phyloP scores from a whole-genome alignment of 2,888 invertebrate species.

The Pterostichus madidus region DNA sequence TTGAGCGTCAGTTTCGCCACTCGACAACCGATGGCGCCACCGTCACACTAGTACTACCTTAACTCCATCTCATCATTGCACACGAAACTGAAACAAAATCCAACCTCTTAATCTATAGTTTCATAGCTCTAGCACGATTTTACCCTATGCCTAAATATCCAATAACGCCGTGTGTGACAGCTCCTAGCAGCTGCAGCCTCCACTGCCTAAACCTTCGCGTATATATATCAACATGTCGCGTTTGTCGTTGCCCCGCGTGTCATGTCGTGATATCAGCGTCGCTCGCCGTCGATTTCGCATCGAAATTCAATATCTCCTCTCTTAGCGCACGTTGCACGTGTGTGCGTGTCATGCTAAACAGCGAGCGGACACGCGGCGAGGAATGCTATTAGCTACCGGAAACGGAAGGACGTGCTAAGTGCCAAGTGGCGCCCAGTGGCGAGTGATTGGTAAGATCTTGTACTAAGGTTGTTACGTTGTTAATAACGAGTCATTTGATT shows the following conservation, averaged over 20 bases:
- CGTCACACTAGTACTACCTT: too few species aligned
- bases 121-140: not conserved
- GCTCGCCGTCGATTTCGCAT: not conserved
- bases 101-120: not conserved
- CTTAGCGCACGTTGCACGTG: not conserved
- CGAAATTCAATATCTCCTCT: slow-evolving; percentile 46
- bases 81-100: not conserved
- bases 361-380: not conserved
- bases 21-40: too few species aligned
- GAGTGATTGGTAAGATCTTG: not conserved
- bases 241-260: not conserved
- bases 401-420: slow-evolving; percentile 5
- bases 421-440: not conserved
- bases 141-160: slow-evolving; percentile 2
- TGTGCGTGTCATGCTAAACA: slow-evolving; percentile 17
- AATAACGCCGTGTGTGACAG: not conserved
- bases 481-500: not conserved
- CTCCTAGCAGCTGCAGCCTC: not conserved
- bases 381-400: not conserved
- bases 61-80: too few species aligned
- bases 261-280: slow-evolving; percentile 7
- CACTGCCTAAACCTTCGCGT: not conserved
- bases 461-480: not conserved
- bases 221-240: not conserved
- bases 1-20: too few species aligned